phyloP scores from a whole-genome alignment of 2,888 invertebrate genomes.

The Apomyelois bistriatella region DNA sequence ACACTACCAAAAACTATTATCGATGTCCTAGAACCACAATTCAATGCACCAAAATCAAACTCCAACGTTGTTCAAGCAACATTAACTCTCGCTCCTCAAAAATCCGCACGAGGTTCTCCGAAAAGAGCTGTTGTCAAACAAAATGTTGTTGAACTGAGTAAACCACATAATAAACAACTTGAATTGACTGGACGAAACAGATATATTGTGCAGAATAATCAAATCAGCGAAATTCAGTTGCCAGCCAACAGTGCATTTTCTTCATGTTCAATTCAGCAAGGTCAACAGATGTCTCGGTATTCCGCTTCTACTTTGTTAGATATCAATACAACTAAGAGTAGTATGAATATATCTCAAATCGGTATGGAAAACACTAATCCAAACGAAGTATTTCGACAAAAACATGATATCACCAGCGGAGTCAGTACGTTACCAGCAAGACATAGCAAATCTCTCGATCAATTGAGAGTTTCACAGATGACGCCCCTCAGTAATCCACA shows the following conservation, averaged over 20 bases:
- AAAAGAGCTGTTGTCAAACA: constrained; percentile 71
- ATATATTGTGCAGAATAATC: constrained; percentile 76
- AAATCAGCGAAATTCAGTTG: constrained; percentile 75
- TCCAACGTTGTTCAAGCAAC: constrained; percentile 82
- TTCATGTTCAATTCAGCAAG: constrained; percentile 68
- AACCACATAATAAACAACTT: constrained; percentile 66
- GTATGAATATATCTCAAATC: constrained; percentile 41
- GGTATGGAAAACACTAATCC: constrained; percentile 52
- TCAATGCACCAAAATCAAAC: constrained; percentile 71
- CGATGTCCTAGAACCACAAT: constrained; percentile 79
- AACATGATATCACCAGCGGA: constrained; percentile 67
- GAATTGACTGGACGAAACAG: constrained; percentile 73
- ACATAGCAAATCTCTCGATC: constrained; percentile 91
- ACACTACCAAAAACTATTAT: constrained; percentile 76
- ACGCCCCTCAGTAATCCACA: constrained; percentile 52
- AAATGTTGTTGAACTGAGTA: constrained; percentile 60
- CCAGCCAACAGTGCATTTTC: constrained; percentile 65
- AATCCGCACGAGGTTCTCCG: constrained; percentile 67
- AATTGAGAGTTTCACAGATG: constrained; percentile 81
- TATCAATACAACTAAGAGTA: constrained; percentile 56
- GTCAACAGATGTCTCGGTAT: constrained; percentile 76
- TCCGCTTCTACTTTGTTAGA: constrained; percentile 81
- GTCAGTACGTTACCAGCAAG: constrained; percentile 82
- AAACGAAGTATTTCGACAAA: constrained; percentile 55
- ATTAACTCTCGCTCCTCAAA: constrained; percentile 81